A percentile compares a stretch with the other conserved stretches of the same genome.
These are phyloP conservation scores for Polypedilum vanderplanki DNA, from an alignment of 1,140 invertebrate genomes.

Conservation along the genomic window DNA sequence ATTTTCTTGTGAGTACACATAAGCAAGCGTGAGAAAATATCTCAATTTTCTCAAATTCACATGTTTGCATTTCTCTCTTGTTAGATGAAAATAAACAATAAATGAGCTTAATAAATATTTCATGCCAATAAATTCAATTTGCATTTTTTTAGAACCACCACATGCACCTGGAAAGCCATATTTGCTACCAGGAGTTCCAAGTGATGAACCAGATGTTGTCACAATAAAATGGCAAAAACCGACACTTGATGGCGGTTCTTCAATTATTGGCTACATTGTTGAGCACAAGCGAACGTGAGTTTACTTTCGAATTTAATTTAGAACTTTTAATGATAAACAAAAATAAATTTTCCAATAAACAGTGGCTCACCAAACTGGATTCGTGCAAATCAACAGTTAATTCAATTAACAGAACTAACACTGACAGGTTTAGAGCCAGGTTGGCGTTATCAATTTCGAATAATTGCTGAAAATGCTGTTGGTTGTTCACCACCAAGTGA, in stretches of 20 bases:
- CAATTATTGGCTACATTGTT: slow-evolving; percentile 75
- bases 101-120: not conserved
- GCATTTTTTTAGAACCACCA: slow-evolving; percentile 57
- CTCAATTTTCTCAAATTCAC: not conserved
- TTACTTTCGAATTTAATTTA: not conserved
- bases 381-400: slow-evolving; percentile 60
- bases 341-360: not conserved
- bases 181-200: slow-evolving; percentile 55
- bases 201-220: slow-evolving; percentile 70
- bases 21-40: not conserved
- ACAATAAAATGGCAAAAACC: slow-evolving; percentile 80
- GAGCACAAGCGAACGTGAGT: slow-evolving; percentile 61
- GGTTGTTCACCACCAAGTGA: slow-evolving; percentile 73
- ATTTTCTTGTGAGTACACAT: not conserved
- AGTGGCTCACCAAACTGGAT: slow-evolving; percentile 67
- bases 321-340: not conserved
- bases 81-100: not conserved
- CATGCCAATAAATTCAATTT: slow-evolving; percentile 19
- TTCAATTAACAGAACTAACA: slow-evolving; percentile 61
- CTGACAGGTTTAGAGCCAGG: slow-evolving; percentile 74
- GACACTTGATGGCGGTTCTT: slow-evolving; percentile 76
- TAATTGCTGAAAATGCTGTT: slow-evolving; percentile 77
- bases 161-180: slow-evolving; percentile 68
- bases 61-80: not conserved
- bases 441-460: slow-evolving; percentile 81